Percentiles rank a stretch among this genome's conserved stretches.
Evolutionary conservation across 1,140 invertebrate genomes (phyloP).

Genomic region (Cydia pomonella): DNA sequence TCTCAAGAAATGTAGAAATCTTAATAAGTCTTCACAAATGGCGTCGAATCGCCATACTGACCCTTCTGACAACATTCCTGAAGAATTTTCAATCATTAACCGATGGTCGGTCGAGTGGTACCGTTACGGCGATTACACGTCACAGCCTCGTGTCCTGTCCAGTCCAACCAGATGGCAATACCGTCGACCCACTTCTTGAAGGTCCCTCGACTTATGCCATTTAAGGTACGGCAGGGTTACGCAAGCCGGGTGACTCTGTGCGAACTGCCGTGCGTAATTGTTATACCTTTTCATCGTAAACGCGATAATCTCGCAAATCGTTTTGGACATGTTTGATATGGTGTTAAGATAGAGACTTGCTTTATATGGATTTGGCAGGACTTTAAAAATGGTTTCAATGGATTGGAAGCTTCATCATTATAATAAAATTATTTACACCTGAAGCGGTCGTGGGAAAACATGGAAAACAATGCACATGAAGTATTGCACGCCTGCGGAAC

Average conservation of each 20-base stretch:
- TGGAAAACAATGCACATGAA: not conserved
- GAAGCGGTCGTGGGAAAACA: not conserved
- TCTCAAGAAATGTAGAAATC: not conserved
- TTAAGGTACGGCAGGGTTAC: conserved; percentile 67
- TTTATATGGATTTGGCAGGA: not conserved
- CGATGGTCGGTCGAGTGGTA: conserved; percentile 38
- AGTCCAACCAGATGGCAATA: conserved; percentile 70
- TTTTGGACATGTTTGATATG: conserved; percentile 19
- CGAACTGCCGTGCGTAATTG: conserved; percentile 38
- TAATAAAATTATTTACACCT: too few relatives aligned
- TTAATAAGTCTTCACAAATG: conserved; percentile 12
- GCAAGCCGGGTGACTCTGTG: conserved; percentile 51
- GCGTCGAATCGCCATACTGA: conserved; percentile 21
- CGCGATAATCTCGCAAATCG: not conserved
- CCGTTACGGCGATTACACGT: conserved; percentile 51
- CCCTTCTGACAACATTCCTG: conserved; percentile 25
- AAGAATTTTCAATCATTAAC: conserved; percentile 25
- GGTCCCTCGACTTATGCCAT: conserved; percentile 60
- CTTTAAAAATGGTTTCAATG: not conserved
- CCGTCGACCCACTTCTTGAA: conserved; percentile 71
- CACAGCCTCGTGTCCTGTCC: conserved; percentile 53
- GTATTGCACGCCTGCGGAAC: not conserved
- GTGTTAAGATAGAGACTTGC: not conserved
- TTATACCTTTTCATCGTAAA: conserved; percentile 11
- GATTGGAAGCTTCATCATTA: not conserved